Base-by-base conservation (phyloP, 2,113 vertebrate species). In the Connochaetes taurinus region DNA sequence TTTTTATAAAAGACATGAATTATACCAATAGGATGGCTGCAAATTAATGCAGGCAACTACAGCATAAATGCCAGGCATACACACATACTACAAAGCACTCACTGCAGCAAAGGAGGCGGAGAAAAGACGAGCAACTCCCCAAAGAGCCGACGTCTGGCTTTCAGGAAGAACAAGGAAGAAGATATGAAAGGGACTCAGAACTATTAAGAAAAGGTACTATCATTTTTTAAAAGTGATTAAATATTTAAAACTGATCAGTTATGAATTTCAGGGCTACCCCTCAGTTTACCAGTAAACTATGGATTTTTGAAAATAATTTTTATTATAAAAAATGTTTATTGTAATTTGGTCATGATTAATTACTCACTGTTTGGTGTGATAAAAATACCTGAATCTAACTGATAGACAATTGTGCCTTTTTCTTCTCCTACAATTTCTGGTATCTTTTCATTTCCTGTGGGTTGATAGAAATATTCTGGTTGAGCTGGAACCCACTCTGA, bases 401-500 rank as follows among this genome's bases (percentile, higher is more conserved):
- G 98, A 98, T 99, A 99, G 11, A 99, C 99, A 0, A 99, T 8
- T 0, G 98, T 99, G 95, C 99, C 99, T 93, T 55, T 98, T 81
- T 99, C 98, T n/a, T 99, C 98, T 25, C 95, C 21, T 0, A 90
- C 85, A 88, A 98, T 27, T 83, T 98, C 84, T 0, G 98, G 99
- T 12, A 96, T n/a, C 53, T 67, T 94, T 97, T 99, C 98, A 0
- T 85, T 91, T 47, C 98, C 99, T 1, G 93, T 98, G 87, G 98
- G 97, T 87, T 99, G 98, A 97, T 99, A 99, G 98, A 99, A 99
- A 14, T 98, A 98, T 98, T 99, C 99, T 0, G 99, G 99, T 36
- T 99, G 90, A 25, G 99, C 97, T 25, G 99, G 99, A 1, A 99
- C 98, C 99, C 99, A 99, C 85, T 99, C 99, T 99, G 95, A 47